Evolutionary conservation across 2,888 invertebrate species (phyloP), one percentile per base, ranked within the genome.

Genomic region (Phyllotreta cruciferae): DNA sequence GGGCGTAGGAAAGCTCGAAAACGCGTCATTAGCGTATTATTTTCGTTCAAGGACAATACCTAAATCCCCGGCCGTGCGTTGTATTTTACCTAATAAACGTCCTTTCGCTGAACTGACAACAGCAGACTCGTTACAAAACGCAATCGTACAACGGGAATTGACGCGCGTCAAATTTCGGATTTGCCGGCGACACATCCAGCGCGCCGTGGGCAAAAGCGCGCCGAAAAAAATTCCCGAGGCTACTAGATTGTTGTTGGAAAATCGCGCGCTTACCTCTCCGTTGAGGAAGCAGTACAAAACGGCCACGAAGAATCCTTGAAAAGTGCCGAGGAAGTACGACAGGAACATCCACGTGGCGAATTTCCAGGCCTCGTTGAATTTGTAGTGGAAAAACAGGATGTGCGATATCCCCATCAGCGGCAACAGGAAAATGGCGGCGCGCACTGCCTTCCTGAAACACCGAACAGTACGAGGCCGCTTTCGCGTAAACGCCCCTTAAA

Each of bases 331-430:
- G 75, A 92, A 90, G 76, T 93, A 90, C 0, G 92, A 89, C 9
- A 84, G 82, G 79, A 91, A 93, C 1, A 90, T 89, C 93, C 94
- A 94, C 0, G 90, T 69, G 0, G 88, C 91, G 69, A 94, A 94
- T 69, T 86, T 85, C 84, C 87, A 88, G 0, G 87, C 86, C 3
- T 87, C 85, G 60, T 87, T 84, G 56, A 88, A 86, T 56, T 75
- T 73, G 0, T 88, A 88, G 62, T 90, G 87, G 35, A 88, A 88
- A 74, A 90, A 88, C 62, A 93, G 80, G 1, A 90, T 72, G 79
- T 94, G 93, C 1, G 92, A 90, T 61, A 92, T 91, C 2, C 94
- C 94, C 73, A 94, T 82, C 3, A 94, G 82, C 0, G 94, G 94
- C 6, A 94, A 80, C 5, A 94, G 82, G 1, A 93, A 88, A 10